phyloP scores from a whole-genome alignment of 2,113 vertebrate genomes.

The Nothobranchius kuhntae region DNA sequence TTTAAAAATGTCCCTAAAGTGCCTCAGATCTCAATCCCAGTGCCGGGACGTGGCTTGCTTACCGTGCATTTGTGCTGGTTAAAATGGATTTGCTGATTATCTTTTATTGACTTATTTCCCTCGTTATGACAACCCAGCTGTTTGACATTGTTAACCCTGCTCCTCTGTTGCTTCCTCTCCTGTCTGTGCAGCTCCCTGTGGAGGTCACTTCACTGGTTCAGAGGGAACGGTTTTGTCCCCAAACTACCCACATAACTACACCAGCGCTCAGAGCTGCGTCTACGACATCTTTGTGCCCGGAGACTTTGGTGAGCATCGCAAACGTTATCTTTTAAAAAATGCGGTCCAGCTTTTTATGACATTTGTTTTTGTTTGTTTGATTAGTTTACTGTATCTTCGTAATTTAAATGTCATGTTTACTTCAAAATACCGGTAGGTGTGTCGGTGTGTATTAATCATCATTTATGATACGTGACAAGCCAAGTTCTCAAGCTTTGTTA shows the following conservation, averaged over 20 bases:
- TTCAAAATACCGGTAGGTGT: too few species aligned
- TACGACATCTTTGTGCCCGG: conserved; percentile 95
- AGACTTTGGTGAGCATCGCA: conserved; percentile 92
- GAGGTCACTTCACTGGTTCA: conserved; percentile 92
- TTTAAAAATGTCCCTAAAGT: conserved; percentile 32
- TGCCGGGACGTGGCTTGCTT: conserved; percentile 34
- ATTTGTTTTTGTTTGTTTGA: too few species aligned
- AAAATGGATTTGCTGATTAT: conserved; percentile 40
- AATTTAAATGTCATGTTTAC: too few species aligned
- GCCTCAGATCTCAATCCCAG: conserved; percentile 18
- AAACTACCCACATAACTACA: conserved; percentile 98
- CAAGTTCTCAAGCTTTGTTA: too few species aligned
- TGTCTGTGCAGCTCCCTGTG: conserved; percentile 88
- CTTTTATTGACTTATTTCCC: conserved; percentile 45
- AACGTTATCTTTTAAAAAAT: conserved; percentile 24
- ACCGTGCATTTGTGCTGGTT: conserved; percentile 26
- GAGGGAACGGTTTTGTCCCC: conserved; percentile 97
- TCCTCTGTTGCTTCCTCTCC: conserved; percentile 31
- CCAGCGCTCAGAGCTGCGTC: conserved; percentile 90
- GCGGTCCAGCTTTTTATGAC: too few species aligned
- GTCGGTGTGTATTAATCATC: too few species aligned
- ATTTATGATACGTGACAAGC: too few species aligned
- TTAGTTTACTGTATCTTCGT: too few species aligned
- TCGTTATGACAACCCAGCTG: conserved; percentile 26
- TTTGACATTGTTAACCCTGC: conserved; percentile 49